Base-by-base conservation (phyloP, 2,113 vertebrate genomes). In the Cyanoderma ruficeps region DNA sequence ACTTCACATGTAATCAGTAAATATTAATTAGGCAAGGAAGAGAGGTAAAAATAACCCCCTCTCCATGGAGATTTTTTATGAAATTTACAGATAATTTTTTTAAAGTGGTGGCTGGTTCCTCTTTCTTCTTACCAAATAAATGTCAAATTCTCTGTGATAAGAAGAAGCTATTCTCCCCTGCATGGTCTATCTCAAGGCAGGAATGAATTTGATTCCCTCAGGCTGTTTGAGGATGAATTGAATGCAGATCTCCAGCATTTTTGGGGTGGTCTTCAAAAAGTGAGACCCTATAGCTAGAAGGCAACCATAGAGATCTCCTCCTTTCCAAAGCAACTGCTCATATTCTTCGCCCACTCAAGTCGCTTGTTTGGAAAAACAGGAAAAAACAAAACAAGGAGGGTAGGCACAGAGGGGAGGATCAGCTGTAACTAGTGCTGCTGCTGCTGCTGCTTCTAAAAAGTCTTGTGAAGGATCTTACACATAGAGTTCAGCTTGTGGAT, bases 61-160 rank as follows among this genome's bases (percentile, higher is more conserved):
- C 3, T 7, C 33, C 27, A 72, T 33, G 33, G n/a, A 46, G 50
- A 89, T 30, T 57, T 90, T 90, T 60, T 9, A 76, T 83, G n/a
- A 90, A 90, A 94, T 56, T 68, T 89, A 39, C 27, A 31, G 59
- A 46, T 69, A 35, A 24, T n/a, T 80, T 83, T 82, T 82, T 83
- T 57, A 23, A 23, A 94, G 37, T 2, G 3, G 41, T 55, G 44
- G 35, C 44, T 68, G 27, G 14, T 90, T 83, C 22, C 19, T 83
- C 13, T 81, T 86, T 90, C 25, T 28, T 78, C 56, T 82, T 49
- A 44, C 16, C 77, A 83, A 77, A 91, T 52, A 52, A 89, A 52
- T 37, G 50, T 65, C 7, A 56, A 15, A 69, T 83, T 70, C 39
- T 89, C 59, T 89, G 28, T 6, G 3, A 47, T 60, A 41, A 68